These are phyloP conservation scores for Lasioglossum morio DNA, from an alignment of 2,888 invertebrate genomes.

Conservation along the genomic window DNA sequence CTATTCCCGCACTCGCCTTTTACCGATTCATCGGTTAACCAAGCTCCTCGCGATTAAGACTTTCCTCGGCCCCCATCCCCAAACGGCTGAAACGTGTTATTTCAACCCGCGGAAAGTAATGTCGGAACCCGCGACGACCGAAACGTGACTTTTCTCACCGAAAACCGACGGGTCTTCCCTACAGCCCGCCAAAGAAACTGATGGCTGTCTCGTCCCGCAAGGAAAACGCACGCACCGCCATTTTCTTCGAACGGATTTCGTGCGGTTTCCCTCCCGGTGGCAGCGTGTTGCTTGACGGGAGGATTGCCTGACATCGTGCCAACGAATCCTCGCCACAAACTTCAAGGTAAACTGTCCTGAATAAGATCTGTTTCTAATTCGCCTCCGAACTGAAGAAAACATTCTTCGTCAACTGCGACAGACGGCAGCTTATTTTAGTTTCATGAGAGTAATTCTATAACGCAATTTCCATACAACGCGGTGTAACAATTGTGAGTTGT, in stretches of 20 bases:
- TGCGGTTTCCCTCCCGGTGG: not conserved
- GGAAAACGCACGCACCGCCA: not conserved
- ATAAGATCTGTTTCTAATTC: not conserved
- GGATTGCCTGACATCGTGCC: not conserved
- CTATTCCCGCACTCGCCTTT: not conserved
- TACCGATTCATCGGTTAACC: not conserved
- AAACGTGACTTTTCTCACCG: constrained; percentile 37
- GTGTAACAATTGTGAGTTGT: no score
- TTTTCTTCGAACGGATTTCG: not conserved
- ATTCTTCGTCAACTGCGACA: not conserved
- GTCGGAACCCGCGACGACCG: not conserved
- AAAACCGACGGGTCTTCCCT: constrained; percentile 1
- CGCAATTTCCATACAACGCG: no score
- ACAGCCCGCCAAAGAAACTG: not conserved
- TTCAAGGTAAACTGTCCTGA: not conserved
- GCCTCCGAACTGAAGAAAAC: not conserved
- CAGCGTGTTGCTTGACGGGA: not conserved
- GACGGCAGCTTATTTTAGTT: not conserved
- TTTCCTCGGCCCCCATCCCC: constrained; percentile 3
- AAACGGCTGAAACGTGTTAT: not conserved
- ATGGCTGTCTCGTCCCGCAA: not conserved
- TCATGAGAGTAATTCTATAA: no score
- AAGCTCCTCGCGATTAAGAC: constrained; percentile 30
- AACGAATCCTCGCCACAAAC: not conserved
- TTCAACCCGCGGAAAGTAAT: not conserved